Conservation (phyloP, 2,888 invertebrate species). For the Tiphia femorata region DNA sequence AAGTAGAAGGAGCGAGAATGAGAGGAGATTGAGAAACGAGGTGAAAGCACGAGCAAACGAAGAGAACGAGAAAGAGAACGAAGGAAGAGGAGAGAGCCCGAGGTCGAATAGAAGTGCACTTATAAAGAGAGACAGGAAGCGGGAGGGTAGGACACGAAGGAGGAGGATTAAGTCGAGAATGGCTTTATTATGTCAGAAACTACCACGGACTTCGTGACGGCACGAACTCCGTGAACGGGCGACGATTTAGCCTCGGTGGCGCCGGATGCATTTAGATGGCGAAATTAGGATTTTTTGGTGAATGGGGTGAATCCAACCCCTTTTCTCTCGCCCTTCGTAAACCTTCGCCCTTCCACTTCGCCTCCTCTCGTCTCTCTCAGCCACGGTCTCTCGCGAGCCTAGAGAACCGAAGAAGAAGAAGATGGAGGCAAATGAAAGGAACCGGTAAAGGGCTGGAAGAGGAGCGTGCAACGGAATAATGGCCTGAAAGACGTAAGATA, state of each 20-base stretch:
- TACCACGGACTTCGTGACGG: constrained; percentile 36
- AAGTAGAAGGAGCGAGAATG: not conserved
- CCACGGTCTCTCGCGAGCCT: too few relatives aligned
- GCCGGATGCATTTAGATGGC: constrained; percentile 60
- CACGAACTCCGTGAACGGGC: constrained; percentile 37
- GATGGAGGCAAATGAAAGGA: too few relatives aligned
- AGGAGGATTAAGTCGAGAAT: constrained; percentile 53
- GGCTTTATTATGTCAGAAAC: constrained; percentile 57
- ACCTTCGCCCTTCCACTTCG: not conserved
- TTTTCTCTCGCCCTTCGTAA: not conserved
- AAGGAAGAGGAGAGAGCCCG: not conserved
- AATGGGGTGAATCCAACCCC: constrained; percentile 19
- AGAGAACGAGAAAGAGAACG: not conserved
- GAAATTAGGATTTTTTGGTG: constrained; percentile 56
- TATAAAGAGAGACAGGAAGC: not conserved
- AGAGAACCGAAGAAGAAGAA: too few relatives aligned
- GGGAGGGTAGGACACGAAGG: constrained; percentile 10
- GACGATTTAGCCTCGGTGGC: constrained; percentile 43
- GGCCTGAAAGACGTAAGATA: constrained; percentile 34
- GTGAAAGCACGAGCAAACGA: not conserved
- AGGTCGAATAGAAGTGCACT: not conserved
- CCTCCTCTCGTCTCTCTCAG: not conserved
- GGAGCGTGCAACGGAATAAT: constrained; percentile 32
- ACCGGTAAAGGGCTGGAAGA: constrained; percentile 6
- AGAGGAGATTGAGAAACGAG: not conserved